A percentile compares a stretch with the other conserved stretches of the same genome.
These are phyloP conservation scores for Hydriomena furcata DNA, from an alignment of 2,888 invertebrate species.

Conservation along the genomic window DNA sequence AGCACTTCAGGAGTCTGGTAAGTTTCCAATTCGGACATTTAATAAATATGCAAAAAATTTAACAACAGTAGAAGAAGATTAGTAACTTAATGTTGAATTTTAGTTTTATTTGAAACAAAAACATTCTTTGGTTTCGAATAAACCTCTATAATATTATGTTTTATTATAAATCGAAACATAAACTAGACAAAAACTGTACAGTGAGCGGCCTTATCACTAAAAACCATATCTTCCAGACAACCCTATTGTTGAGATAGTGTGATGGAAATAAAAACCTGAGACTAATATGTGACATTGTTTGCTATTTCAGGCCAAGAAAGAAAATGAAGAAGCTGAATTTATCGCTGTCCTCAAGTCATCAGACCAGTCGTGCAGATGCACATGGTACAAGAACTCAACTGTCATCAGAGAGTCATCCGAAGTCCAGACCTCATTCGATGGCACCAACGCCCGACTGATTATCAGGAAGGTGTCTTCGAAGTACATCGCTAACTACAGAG, in stretches of 20 bases:
- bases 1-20: slow-evolving; percentile 90
- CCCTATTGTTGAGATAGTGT: no score
- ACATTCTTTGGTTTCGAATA: no score
- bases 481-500: slow-evolving; percentile 91
- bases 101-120: no score
- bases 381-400: slow-evolving; percentile 93
- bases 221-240: no score
- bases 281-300: not conserved
- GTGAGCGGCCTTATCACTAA: no score
- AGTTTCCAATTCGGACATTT: slow-evolving; percentile 33
- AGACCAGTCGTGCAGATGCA: slow-evolving; percentile 91
- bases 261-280: no score
- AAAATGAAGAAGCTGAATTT: slow-evolving; percentile 89
- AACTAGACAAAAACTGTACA: no score
- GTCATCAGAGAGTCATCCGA: slow-evolving; percentile 91
- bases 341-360: slow-evolving; percentile 88
- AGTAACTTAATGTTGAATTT: no score
- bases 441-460: slow-evolving; percentile 90
- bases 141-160: no score
- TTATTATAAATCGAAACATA: no score
- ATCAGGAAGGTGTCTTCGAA: slow-evolving; percentile 90
- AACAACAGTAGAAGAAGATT: no score
- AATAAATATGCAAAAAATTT: not conserved
- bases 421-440: slow-evolving; percentile 91
- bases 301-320: slow-evolving; percentile 66